Evolutionary conservation across 2,113 vertebrate species (phyloP).

Genomic region (Corythornis madagascariensis): DNA sequence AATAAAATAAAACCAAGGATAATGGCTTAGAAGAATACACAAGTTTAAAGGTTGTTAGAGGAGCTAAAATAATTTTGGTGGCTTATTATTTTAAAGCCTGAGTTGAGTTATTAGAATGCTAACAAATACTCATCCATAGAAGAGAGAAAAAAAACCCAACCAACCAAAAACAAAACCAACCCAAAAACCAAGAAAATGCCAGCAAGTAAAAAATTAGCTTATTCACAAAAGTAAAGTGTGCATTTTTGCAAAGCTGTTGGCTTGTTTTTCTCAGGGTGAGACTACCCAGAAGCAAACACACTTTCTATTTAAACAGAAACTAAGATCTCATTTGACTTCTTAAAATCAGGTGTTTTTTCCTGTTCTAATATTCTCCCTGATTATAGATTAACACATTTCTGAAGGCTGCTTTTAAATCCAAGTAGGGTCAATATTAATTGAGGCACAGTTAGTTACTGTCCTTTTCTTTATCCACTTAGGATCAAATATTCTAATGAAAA

Average conservation of each 20-base stretch:
- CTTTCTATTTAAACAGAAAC: background rate
- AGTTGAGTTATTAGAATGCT: background rate
- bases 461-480: conserved; percentile 14
- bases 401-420: background rate
- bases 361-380: background rate
- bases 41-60: background rate
- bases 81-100: background rate
- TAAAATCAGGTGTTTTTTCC: background rate
- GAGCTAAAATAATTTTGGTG: background rate
- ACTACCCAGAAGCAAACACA: background rate
- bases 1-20: background rate
- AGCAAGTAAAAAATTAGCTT: background rate
- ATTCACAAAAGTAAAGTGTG: background rate
- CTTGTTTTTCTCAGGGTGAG: background rate
- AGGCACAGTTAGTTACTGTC: conserved; percentile 4
- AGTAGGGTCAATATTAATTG: background rate
- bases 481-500: conserved; percentile 14
- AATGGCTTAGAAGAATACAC: background rate
- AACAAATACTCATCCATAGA: background rate
- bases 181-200: background rate
- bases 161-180: no score
- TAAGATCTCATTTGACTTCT: background rate
- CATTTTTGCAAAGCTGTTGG: background rate
- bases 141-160: background rate
- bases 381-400: background rate